These are phyloP conservation scores for Steinernema hermaphroditum DNA, from an alignment of 2,888 invertebrate genomes.

Conservation along the genomic window DNA sequence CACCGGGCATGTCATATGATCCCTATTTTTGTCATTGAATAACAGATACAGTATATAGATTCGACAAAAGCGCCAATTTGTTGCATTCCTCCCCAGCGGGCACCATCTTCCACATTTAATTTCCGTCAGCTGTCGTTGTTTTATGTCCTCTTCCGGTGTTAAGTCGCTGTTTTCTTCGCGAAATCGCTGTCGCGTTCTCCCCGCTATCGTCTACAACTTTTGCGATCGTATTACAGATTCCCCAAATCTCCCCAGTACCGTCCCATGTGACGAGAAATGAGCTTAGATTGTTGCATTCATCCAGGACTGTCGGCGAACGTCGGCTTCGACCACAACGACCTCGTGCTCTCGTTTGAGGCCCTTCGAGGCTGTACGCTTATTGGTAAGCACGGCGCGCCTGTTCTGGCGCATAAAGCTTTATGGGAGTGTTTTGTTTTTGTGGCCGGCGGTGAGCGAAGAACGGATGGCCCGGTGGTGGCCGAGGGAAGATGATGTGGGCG, in stretches of 20 bases:
- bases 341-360: constrained; percentile 22
- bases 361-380: constrained; percentile 8
- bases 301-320: constrained; percentile 17
- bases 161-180: no score
- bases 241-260: not conserved
- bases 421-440: not conserved
- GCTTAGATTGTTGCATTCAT: not conserved
- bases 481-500: not conserved
- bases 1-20: no score
- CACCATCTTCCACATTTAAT: no score
- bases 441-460: not conserved
- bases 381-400: not conserved
- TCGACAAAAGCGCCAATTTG: no score
- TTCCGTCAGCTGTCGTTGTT: no score
- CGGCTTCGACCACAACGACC: constrained; percentile 18
- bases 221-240: no score
- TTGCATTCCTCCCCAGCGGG: no score
- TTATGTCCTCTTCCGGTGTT: no score
- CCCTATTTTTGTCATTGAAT: no score
- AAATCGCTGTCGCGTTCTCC: no score
- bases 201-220: no score
- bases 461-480: not conserved
- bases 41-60: no score
- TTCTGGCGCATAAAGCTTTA: not conserved
- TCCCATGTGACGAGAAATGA: constrained; percentile 20